Conservation (phyloP, 2,888 invertebrate species). For the Oscheius sp. region DNA sequence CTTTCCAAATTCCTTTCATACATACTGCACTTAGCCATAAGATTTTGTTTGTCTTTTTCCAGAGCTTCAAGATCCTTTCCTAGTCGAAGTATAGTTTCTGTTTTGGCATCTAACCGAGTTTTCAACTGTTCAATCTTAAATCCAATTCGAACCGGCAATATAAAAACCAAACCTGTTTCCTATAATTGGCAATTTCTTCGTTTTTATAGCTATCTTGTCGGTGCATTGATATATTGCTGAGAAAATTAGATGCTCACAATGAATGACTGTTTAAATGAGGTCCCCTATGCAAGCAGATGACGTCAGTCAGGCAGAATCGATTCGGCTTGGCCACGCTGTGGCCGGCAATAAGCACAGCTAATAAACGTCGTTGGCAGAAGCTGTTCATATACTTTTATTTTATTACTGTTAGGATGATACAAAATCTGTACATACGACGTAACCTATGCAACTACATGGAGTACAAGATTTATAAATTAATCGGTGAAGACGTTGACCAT, state of each 20-base stretch:
- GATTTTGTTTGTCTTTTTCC: conserved; percentile 43
- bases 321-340: conserved; percentile 5
- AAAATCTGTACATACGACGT: conserved; percentile 16
- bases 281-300: neutral
- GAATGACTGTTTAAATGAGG: conserved; percentile 10
- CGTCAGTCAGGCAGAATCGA: conserved; percentile 15
- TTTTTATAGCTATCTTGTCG: conserved; percentile 10
- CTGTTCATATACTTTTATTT: conserved; percentile 6
- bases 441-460: conserved; percentile 6
- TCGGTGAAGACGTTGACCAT: conserved; percentile 36
- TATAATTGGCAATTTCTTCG: conserved; percentile 17
- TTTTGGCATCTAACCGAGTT: conserved; percentile 53
- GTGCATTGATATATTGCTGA: neutral
- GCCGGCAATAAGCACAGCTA: neutral
- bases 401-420: neutral
- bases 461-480: conserved; percentile 2
- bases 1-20: conserved; percentile 53
- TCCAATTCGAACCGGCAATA: neutral
- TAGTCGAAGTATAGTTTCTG: conserved; percentile 57
- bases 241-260: conserved; percentile 17
- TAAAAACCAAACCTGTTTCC: conserved; percentile 17
- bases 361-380: neutral
- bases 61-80: conserved; percentile 53
- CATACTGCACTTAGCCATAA: conserved; percentile 41
- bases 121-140: conserved; percentile 47